Conservation (phyloP, 2,888 invertebrate genomes). For the Anoplius nigerrimus region DNA sequence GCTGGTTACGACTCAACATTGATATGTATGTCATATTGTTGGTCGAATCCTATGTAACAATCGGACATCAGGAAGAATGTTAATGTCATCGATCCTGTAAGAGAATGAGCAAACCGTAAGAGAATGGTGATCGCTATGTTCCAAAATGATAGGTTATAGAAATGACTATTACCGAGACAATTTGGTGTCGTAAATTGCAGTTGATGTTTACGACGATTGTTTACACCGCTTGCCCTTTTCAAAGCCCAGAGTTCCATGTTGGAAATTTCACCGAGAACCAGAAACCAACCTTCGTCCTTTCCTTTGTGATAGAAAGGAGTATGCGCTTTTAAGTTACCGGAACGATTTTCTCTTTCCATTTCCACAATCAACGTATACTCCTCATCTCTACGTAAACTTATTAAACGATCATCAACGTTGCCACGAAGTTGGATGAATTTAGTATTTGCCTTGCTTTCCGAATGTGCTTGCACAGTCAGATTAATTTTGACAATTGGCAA, state of each 20-base stretch:
- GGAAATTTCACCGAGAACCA: constrained; percentile 86
- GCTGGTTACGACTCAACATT: constrained; percentile 66
- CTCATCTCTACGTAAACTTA: constrained; percentile 67
- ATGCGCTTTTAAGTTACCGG: constrained; percentile 80
- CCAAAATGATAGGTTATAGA: neutral
- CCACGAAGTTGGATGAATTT: constrained; percentile 44
- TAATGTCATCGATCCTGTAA: constrained; percentile 84
- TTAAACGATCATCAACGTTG: constrained; percentile 30
- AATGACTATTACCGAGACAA: constrained; percentile 74
- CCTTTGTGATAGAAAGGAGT: constrained; percentile 93
- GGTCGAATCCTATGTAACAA: constrained; percentile 94
- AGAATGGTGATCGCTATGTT: no score
- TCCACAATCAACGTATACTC: constrained; percentile 83
- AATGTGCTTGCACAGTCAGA: constrained; percentile 57
- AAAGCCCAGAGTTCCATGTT: constrained; percentile 86
- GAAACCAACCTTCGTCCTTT: constrained; percentile 97
- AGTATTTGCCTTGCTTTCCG: constrained; percentile 33
- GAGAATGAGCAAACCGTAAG: no score
- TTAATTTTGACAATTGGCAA: constrained; percentile 68
- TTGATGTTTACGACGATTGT: constrained; percentile 76
- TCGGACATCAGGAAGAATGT: constrained; percentile 93
- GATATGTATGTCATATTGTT: constrained; percentile 83
- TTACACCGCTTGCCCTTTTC: constrained; percentile 82
- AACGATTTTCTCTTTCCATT: constrained; percentile 77
- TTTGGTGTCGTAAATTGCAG: constrained; percentile 81